phyloP scores from a whole-genome alignment of 2,888 invertebrate species.

The Nomada hirtipes region DNA sequence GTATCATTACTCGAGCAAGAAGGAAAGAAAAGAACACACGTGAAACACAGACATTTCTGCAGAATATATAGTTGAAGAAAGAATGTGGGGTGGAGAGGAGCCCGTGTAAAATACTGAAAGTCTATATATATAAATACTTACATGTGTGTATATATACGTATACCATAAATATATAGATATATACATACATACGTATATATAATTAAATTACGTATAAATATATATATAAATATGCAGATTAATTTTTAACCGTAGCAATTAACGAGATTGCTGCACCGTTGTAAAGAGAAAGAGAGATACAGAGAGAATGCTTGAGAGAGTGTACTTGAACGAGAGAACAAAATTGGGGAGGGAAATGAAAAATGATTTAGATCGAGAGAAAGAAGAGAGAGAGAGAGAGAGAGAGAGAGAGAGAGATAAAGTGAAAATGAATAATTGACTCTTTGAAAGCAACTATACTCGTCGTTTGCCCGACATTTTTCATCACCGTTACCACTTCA shows the following conservation, averaged over 20 bases:
- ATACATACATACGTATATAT: conserved; percentile 73
- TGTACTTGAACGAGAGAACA: conserved; percentile 22
- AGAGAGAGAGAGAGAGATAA: conserved; percentile 62
- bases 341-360: too few species aligned
- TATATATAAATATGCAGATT: conserved; percentile 69
- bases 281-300: conserved; percentile 68
- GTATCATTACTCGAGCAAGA: conserved; percentile 56
- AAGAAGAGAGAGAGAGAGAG: conserved; percentile 59
- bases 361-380: conserved; percentile 58
- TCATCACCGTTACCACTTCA: conserved; percentile 68
- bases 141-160: conserved; percentile 45
- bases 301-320: conserved; percentile 48
- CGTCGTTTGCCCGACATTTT: conserved; percentile 71
- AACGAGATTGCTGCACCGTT: conserved; percentile 71
- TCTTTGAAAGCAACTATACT: conserved; percentile 53
- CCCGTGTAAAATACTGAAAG: conserved; percentile 81
- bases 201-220: conserved; percentile 59
- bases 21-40: conserved; percentile 31
- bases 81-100: conserved; percentile 57
- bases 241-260: conserved; percentile 76
- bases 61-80: conserved; percentile 42
- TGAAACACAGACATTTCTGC: conserved; percentile 23
- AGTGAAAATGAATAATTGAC: conserved; percentile 48
- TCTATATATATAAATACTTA: conserved; percentile 77
- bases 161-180: conserved; percentile 64